Conservation (phyloP, 1,140 invertebrate species). For the Leptestheria dahalacensis region DNA sequence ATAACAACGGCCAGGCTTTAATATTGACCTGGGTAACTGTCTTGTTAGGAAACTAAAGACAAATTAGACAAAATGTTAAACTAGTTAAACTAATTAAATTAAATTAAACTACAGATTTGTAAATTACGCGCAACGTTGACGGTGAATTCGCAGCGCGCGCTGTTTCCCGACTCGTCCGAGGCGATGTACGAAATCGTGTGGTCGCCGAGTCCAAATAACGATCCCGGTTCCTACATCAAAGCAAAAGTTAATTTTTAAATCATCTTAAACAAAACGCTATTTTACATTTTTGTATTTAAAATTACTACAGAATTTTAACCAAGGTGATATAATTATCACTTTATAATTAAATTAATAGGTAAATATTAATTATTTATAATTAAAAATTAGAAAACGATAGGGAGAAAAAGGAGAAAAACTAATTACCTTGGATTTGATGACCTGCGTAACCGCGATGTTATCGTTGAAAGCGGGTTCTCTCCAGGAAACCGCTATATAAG, state of each 20-base stretch:
- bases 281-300: no score
- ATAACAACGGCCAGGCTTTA: no score
- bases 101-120: background rate
- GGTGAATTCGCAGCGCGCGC: conserved; percentile 42
- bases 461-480: conserved; percentile 48
- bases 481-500: conserved; percentile 41
- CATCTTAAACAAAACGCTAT: no score
- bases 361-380: no score
- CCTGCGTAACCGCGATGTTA: conserved; percentile 38
- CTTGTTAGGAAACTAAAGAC: no score
- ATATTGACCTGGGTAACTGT: no score
- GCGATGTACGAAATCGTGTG: conserved; percentile 46
- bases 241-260: no score
- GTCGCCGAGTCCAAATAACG: conserved; percentile 37
- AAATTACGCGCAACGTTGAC: conserved; percentile 39
- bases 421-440: conserved; percentile 45
- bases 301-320: no score
- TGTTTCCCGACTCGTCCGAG: conserved; percentile 41
- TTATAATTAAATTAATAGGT: no score
- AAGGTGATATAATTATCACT: no score
- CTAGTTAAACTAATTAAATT: background rate
- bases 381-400: no score
- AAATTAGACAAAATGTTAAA: no score
- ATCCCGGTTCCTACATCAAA: conserved; percentile 37
- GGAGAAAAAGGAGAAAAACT: background rate